Evolutionary conservation across 2,797 vertebrate species (phyloP), one percentile per base, ranked within the genome.

Genomic region (Cottoperca gobio): DNA sequence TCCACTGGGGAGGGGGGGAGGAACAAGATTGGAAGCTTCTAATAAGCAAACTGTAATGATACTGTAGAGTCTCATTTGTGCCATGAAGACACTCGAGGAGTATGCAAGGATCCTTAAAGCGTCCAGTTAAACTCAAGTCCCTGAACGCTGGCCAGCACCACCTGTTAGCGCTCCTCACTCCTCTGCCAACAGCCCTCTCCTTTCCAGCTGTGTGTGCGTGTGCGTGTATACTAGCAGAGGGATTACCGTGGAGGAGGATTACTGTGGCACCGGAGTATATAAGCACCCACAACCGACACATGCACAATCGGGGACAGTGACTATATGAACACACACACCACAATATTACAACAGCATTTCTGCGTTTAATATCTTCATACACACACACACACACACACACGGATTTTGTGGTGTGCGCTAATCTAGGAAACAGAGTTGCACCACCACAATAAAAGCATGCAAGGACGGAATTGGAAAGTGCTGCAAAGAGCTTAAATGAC

Each of bases 191-290:
- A 85, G 85, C 21, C 85, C 73, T 79, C 74, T 67, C 74, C 68
- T 57, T 57, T 87, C 88, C 91, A 92, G 91, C 84, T 93, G 90
- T 91, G 84, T 77, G 68, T 79, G 60, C 52, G 59, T 73, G 35
- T 59, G 50, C 78, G 33, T 63, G 54, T 78, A 55, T 61, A 78
- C 83, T 78, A 89, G 87, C 89, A 89, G 68, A 85, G 75, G 90
- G 89, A 91, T 93, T 93, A 93, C 79, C 79, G 42, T 60, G 67
- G 65, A 83, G 82, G 48, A 82, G 86, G 91, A 93, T 94, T 93
- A 92, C 68, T 71, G 68, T 73, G 83, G 81, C 89, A 89, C 79
- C 76, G 39, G 77, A 80, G 81, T 84, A 81, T 61, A 70, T 57
- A 63, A 72, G 62, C 69, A 85, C 49, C 83, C 76, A 67, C 59